Evolutionary conservation across 1,140 invertebrate species (phyloP), one percentile per base, ranked within the genome.

Genomic region (Conopomorpha cramerella): DNA sequence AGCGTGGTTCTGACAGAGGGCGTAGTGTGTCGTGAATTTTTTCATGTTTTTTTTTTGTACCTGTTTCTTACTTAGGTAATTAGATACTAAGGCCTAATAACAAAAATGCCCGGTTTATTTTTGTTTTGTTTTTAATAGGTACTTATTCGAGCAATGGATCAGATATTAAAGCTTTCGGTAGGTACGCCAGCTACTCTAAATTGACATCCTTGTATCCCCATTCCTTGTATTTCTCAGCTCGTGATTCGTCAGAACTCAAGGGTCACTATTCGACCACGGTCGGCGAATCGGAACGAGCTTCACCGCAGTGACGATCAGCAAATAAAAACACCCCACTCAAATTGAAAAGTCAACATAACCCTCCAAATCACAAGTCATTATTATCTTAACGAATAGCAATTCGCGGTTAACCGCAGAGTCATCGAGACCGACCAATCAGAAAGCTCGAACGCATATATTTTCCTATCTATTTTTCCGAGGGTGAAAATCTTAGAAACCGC

Each of bases 401-500:
- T 51, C 56, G 63, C 51, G 70, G 70, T 71, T 68, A 72, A 72
- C 67, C 71, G 49, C 71, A 72, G 58, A 56, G 67, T 58, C 46
- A 65, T 37, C 45, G 23, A 27, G 12, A 32, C 13, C 49, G 36
- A 57, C 71, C 67, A 76, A 71, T 76, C 65, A 43, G 46, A 47
- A 41, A 41, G 19, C 42, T 16, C 36, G 40, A 14, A 16, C 46
- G 53, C 61, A 62, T 68, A 66, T 60, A 66, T 74, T 67, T 58
- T 51, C 51, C 51, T 62, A 70, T 61, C 43, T 67, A 72, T 76
- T 76, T 76, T 76, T 76, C 67, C 66, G 39, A 45, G 65, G 59
- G 65, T 70, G 70, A 67, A 76, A 76, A 76, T 76, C 71, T 76
- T 72, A 71, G 67, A 71, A 74, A 72, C 71, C 71, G 41, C 70